phyloP scores from a whole-genome alignment of 1,140 invertebrate genomes.

The Yoshiicerus persimilis region DNA sequence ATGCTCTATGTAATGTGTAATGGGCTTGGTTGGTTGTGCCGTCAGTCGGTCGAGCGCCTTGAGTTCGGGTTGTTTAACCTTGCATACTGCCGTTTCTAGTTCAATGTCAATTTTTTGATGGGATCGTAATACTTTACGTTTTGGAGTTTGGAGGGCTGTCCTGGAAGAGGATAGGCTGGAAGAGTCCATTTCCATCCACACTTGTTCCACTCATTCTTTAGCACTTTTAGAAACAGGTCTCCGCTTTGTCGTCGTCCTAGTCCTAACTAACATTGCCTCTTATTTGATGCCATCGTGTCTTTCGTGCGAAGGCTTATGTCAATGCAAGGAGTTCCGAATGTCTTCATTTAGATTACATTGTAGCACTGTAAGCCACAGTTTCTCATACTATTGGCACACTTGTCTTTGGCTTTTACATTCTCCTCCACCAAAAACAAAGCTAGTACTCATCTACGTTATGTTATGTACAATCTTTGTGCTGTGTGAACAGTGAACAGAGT shows the following conservation, averaged over 20 bases:
- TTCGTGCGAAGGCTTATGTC: neutral
- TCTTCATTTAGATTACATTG: too few relatives aligned
- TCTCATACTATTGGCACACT: too few relatives aligned
- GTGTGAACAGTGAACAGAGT: too few relatives aligned
- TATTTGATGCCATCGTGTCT: neutral
- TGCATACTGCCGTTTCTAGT: conserved; percentile 22
- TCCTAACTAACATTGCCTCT: neutral
- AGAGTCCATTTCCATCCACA: neutral
- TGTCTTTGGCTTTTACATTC: too few relatives aligned
- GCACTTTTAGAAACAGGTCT: neutral
- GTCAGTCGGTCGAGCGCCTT: conserved; percentile 4
- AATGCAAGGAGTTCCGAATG: too few relatives aligned
- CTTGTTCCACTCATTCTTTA: neutral
- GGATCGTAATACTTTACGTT: neutral
- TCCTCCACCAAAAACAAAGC: too few relatives aligned
- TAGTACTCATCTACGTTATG: too few relatives aligned
- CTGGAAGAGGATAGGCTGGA: conserved; percentile 8
- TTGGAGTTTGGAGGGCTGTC: neutral
- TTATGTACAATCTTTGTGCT: too few relatives aligned
- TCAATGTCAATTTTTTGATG: conserved; percentile 32
- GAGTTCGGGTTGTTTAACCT: neutral
- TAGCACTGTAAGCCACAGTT: too few relatives aligned
- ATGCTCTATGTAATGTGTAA: too few relatives aligned
- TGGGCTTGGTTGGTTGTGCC: neutral
- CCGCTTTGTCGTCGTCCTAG: neutral